phyloP scores from a whole-genome alignment of 1,140 invertebrate species.

The Aphelinus atriplicis region DNA sequence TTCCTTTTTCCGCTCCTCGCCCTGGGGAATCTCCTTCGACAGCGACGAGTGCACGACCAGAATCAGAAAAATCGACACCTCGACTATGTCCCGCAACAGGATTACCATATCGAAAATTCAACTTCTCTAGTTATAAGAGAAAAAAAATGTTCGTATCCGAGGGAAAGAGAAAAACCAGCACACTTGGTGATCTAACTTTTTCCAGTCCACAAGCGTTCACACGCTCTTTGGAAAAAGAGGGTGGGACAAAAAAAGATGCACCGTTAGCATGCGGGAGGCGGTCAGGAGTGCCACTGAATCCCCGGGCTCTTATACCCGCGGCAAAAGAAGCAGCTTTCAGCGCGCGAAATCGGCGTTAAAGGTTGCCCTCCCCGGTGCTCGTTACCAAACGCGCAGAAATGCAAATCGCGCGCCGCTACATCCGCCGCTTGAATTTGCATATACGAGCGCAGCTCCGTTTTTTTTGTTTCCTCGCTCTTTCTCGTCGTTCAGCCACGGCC shows the following conservation, averaged over 20 bases:
- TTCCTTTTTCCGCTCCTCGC: conserved; percentile 16
- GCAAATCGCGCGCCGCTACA: conserved; percentile 12
- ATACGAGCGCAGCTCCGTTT: not conserved
- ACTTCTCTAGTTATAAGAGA: too few species aligned
- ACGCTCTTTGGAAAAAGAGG: too few species aligned
- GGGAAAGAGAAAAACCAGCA: too few species aligned
- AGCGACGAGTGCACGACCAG: not conserved
- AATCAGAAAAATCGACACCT: not conserved
- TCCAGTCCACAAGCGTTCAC: too few species aligned
- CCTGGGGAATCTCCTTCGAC: conserved; percentile 8
- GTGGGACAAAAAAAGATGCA: too few species aligned
- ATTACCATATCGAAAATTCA: too few species aligned
- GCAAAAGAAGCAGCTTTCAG: conserved; percentile 6
- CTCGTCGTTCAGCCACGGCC: not conserved
- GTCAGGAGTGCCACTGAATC: not conserved
- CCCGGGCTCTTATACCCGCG: conserved; percentile 2
- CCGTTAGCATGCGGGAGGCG: not conserved
- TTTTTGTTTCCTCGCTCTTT: not conserved
- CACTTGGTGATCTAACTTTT: too few species aligned
- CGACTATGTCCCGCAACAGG: not conserved
- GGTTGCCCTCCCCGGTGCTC: conserved; percentile 1
- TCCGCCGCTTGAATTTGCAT: not conserved
- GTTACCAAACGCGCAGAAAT: not conserved
- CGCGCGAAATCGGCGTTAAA: not conserved
- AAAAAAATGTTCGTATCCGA: too few species aligned